Base-by-base conservation (phyloP, 2,113 vertebrate genomes). In the Gobius niger region DNA sequence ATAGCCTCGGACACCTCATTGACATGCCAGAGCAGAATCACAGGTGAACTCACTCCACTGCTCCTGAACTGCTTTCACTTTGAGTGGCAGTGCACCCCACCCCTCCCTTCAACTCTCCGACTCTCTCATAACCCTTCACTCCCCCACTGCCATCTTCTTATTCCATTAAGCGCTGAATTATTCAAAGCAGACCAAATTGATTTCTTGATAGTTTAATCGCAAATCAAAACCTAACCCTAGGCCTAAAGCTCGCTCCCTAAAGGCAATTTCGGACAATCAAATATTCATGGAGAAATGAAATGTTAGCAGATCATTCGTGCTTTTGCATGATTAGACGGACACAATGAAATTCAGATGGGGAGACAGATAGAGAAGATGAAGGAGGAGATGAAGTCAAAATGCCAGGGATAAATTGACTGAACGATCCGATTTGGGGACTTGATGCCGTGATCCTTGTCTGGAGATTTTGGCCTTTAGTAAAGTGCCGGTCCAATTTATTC, bases 201-300 rank as follows among this genome's bases (percentile, higher is more conserved):
- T 91, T 91, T 87, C 89, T 88, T 89, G 87, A 91, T 91, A 86
- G 88, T 88, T 91, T 90, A 90, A 90, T 90, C 89, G 84, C 89
- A 88, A 87, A 91, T 91, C 88, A 90, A 89, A 91, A 85, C 78
- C 66, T 16, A 91, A 91, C 85, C 82, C 73, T 75, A 63, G 76
- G 72, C 83, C 85, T 78, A 75, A 34, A 34, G 89, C 82, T 80
- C 76, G 73, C 84, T 88, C 87, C 86, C 85, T 74, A 9, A 19
- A 83, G 89, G 82, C 86, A 84, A 88, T 90, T 89, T 88, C 79
- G 86, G 85, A 88, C 85, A 87, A 89, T 91, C 85, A 90, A 90
- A 91, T 91, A 91, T 91, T 91, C 88, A 91, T 91, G 82, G 87
- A 82, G 84, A 86, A 87, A 83, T 85, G 76, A 90, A 91, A 89